A percentile compares a stretch with the other conserved stretches of the same genome.
Evolutionary conservation across 1,140 invertebrate genomes (phyloP).

Genomic region (Ylistrum balloti): DNA sequence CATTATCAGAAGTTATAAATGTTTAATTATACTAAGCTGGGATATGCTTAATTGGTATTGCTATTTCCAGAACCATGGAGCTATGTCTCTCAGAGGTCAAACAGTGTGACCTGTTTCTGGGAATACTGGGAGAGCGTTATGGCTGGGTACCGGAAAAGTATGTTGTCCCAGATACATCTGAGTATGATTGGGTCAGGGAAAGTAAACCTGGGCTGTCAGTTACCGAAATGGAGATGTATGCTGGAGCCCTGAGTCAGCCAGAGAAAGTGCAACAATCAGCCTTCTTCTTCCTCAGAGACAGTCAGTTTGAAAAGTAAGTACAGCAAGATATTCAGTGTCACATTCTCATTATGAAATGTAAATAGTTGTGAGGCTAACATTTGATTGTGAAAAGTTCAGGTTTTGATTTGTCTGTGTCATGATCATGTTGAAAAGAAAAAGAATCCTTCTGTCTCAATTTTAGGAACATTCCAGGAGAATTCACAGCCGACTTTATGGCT

Average conservation of each 20-base stretch:
- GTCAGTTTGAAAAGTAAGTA: slow-evolving; percentile 72
- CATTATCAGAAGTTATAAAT: too few species aligned
- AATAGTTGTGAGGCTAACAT: too few species aligned
- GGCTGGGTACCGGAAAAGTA: slow-evolving; percentile 79
- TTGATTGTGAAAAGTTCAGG: too few species aligned
- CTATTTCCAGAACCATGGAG: slow-evolving; percentile 78
- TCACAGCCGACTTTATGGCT: slow-evolving; percentile 73
- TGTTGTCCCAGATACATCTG: slow-evolving; percentile 73
- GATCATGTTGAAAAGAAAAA: not conserved
- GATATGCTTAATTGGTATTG: too few species aligned
- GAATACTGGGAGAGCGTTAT: slow-evolving; percentile 83
- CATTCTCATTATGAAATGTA: too few species aligned
- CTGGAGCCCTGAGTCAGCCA: slow-evolving; percentile 75
- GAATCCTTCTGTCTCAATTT: slow-evolving; percentile 51
- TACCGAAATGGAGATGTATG: slow-evolving; percentile 83
- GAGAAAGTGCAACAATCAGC: slow-evolving; percentile 70
- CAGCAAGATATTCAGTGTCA: too few species aligned
- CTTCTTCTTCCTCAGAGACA: slow-evolving; percentile 82
- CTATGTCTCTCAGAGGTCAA: slow-evolving; percentile 82
- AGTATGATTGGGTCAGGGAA: slow-evolving; percentile 81
- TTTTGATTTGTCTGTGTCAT: too few species aligned
- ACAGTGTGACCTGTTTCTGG: slow-evolving; percentile 83
- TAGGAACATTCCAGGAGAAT: slow-evolving; percentile 80
- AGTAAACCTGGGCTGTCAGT: slow-evolving; percentile 81
- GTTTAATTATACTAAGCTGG: too few species aligned